phyloP scores from a whole-genome alignment of 2,113 vertebrate species.

The Cynopterus brachyotis region DNA sequence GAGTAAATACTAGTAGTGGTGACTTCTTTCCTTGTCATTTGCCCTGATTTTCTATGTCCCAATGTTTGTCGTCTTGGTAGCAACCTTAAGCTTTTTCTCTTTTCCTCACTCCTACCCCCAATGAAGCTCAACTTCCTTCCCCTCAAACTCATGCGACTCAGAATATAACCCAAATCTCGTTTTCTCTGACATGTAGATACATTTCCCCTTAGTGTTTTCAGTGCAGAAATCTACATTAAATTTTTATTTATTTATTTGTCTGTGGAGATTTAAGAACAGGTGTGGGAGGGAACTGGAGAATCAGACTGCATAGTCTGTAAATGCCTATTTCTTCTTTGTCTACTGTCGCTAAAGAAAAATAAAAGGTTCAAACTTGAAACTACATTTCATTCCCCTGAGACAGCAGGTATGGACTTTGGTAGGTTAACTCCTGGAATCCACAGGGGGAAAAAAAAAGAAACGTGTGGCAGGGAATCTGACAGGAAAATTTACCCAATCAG shows the following conservation, averaged over 20 bases:
- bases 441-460: too few relatives aligned
- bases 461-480: background rate
- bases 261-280: background rate
- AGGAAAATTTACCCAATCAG: background rate
- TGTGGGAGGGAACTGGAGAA: background rate
- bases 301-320: background rate
- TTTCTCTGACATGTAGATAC: background rate
- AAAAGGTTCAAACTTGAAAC: background rate
- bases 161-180: background rate
- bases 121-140: background rate
- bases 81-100: background rate
- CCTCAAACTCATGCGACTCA: background rate
- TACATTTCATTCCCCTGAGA: background rate
- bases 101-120: background rate
- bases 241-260: background rate
- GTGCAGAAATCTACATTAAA: background rate
- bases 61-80: background rate
- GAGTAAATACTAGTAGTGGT: background rate
- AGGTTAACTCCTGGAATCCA: background rate
- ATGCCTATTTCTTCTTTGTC: constrained; percentile 1
- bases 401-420: background rate
- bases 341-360: background rate
- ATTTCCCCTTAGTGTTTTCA: background rate
- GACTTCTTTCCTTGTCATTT: background rate
- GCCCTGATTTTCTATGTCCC: background rate